A percentile compares a stretch with the other conserved stretches of the same genome.
phyloP scores from a whole-genome alignment of 2,888 invertebrate genomes.

The Oasisia sp. region DNA sequence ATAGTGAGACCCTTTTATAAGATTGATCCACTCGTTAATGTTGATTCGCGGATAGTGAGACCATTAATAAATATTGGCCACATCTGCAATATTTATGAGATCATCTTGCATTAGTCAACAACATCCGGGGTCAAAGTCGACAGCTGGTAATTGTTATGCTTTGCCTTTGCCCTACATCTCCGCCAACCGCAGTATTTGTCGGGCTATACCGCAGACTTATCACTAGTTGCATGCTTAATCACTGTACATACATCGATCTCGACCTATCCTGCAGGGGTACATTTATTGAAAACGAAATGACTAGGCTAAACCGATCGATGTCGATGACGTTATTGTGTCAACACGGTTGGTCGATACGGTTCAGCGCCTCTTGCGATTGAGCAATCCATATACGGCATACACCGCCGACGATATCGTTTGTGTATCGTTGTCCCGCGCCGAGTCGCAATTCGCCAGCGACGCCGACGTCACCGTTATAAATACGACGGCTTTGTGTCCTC shows the following conservation, averaged over 20 bases:
- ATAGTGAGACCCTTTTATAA: neutral
- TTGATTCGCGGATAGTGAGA: neutral
- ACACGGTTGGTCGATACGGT: neutral
- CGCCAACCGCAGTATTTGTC: too few relatives aligned
- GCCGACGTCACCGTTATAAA: neutral
- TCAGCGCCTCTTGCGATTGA: neutral
- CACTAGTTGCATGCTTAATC: too few relatives aligned
- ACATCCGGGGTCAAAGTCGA: neutral
- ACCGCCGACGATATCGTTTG: neutral
- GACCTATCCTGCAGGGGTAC: neutral
- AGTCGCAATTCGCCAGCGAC: neutral
- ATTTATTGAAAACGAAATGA: neutral
- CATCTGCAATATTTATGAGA: neutral
- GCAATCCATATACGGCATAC: neutral
- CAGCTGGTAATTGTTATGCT: neutral
- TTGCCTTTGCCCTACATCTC: too few relatives aligned
- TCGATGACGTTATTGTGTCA: neutral
- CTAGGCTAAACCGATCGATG: conserved; percentile 10
- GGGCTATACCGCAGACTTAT: too few relatives aligned
- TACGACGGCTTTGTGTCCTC: neutral
- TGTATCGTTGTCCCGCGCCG: neutral
- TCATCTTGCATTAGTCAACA: neutral
- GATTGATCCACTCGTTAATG: neutral
- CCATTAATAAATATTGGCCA: neutral
- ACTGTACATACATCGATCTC: too few relatives aligned